Conservation (phyloP, 1,140 invertebrate genomes). For the Drosophila nannoptera region DNA sequence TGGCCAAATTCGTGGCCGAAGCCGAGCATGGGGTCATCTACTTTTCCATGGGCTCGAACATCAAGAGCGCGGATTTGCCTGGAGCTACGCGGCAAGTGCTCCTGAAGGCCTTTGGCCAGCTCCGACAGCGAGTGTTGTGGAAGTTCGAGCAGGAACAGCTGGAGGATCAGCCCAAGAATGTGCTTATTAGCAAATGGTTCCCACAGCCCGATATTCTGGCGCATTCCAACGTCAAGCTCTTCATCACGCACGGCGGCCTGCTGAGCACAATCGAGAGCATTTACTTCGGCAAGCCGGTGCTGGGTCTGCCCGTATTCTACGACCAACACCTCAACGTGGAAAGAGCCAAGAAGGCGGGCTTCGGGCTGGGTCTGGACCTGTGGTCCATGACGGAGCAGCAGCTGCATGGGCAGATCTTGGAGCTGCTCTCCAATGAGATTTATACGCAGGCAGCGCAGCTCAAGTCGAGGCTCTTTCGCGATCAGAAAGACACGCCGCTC, state of each 20-base stretch:
- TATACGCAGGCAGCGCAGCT: conserved; percentile 42
- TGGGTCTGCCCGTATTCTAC: conserved; percentile 85
- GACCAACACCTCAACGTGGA: conserved; percentile 83
- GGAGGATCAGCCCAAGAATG: conserved; percentile 82
- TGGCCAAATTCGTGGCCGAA: conserved; percentile 80
- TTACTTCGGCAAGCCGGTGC: conserved; percentile 84
- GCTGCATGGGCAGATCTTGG: conserved; percentile 25
- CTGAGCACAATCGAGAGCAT: conserved; percentile 86
- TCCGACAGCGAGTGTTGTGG: conserved; percentile 81
- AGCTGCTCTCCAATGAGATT: conserved; percentile 45
- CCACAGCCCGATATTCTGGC: conserved; percentile 86
- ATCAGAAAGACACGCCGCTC: conserved; percentile 82
- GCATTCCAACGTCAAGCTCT: conserved; percentile 84
- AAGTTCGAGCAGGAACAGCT: conserved; percentile 82
- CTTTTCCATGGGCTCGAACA: conserved; percentile 85
- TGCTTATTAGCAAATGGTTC: conserved; percentile 84
- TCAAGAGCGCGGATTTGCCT: conserved; percentile 81
- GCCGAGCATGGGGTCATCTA: conserved; percentile 83
- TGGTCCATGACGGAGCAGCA: conserved; percentile 39
- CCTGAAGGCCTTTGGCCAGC: conserved; percentile 79
- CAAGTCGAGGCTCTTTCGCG: conserved; percentile 74
- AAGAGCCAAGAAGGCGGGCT: conserved; percentile 79
- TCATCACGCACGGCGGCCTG: conserved; percentile 87
- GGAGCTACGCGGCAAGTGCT: conserved; percentile 79
- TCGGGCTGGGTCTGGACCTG: conserved; percentile 72